Conservation (phyloP, 2,113 vertebrate species). For the Hypocryptadius cinnamomeus region DNA sequence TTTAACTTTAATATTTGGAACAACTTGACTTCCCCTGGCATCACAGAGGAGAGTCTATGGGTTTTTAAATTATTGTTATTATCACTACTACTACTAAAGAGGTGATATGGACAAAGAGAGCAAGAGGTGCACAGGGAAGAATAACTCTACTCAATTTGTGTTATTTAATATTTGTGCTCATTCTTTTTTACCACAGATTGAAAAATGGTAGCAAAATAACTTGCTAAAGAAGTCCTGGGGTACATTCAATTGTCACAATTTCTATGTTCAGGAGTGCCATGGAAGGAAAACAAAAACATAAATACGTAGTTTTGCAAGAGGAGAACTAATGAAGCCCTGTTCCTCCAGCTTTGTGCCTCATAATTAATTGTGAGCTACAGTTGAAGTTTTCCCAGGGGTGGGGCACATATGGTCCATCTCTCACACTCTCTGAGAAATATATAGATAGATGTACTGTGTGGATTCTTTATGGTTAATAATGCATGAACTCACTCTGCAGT, state of each 20-base stretch:
- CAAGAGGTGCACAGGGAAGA: not conserved
- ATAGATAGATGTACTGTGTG: not conserved
- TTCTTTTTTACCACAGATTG: not conserved
- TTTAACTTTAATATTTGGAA: not conserved
- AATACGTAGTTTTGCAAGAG: constrained; percentile 6
- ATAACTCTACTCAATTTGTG: not conserved
- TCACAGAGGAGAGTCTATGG: not conserved
- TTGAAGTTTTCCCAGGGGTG: constrained; percentile 28
- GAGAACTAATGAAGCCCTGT: not conserved
- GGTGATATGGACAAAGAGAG: not conserved
- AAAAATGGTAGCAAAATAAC: not conserved
- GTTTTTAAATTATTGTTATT: not conserved
- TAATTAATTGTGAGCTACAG: constrained; percentile 43
- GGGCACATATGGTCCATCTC: constrained; percentile 40
- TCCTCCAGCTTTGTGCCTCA: constrained; percentile 2
- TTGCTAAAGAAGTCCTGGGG: not conserved
- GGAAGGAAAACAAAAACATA: not conserved
- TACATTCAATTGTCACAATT: not conserved
- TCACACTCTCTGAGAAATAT: constrained; percentile 6
- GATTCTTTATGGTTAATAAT: constrained; percentile 35
- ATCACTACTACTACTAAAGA: not conserved
- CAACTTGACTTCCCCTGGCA: not conserved
- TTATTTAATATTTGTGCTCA: not conserved
- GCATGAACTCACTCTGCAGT: constrained; percentile 9
- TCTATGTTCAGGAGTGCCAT: not conserved